phyloP scores from a whole-genome alignment of 2,113 vertebrate species.

The Sinocyclocheilus anshuiensis region DNA sequence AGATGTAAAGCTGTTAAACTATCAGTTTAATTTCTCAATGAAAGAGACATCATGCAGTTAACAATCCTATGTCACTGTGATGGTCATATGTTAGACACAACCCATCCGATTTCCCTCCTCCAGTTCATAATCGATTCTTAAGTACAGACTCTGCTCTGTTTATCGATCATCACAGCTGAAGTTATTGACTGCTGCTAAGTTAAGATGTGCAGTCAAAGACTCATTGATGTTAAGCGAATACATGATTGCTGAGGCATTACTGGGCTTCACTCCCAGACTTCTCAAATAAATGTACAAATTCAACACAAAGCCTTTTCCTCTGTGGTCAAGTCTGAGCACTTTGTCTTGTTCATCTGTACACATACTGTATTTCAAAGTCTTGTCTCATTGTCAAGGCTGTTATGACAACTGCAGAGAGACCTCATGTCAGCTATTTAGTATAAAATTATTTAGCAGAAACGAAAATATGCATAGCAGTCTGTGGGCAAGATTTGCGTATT shows the following conservation, averaged over 20 bases:
- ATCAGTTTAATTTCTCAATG: not conserved
- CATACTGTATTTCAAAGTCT: not conserved
- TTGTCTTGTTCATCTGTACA: not conserved
- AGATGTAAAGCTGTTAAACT: not conserved
- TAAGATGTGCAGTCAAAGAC: slow-evolving; percentile 35
- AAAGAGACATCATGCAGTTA: not conserved
- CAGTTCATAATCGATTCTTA: slow-evolving; percentile 15
- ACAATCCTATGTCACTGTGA: not conserved
- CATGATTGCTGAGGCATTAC: slow-evolving; percentile 11
- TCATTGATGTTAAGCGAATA: not conserved
- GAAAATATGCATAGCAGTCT: not conserved
- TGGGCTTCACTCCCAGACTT: slow-evolving; percentile 19
- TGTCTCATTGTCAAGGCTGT: not conserved
- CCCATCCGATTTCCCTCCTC: not conserved
- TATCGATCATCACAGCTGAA: slow-evolving; percentile 5
- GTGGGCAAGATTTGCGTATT: not conserved
- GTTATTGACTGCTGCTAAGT: slow-evolving; percentile 31
- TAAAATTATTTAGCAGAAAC: not conserved
- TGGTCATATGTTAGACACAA: not conserved
- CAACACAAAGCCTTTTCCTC: slow-evolving; percentile 17
- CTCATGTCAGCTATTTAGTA: not conserved
- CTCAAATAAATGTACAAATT: slow-evolving; percentile 26
- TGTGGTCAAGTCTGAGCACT: not conserved
- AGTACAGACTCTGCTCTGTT: slow-evolving; percentile 2
- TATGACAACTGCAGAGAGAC: not conserved